A percentile compares a stretch with the other conserved stretches of the same genome.
Conservation (phyloP, 2,113 vertebrate species). For the Pseudolaguvia tuberculata region DNA sequence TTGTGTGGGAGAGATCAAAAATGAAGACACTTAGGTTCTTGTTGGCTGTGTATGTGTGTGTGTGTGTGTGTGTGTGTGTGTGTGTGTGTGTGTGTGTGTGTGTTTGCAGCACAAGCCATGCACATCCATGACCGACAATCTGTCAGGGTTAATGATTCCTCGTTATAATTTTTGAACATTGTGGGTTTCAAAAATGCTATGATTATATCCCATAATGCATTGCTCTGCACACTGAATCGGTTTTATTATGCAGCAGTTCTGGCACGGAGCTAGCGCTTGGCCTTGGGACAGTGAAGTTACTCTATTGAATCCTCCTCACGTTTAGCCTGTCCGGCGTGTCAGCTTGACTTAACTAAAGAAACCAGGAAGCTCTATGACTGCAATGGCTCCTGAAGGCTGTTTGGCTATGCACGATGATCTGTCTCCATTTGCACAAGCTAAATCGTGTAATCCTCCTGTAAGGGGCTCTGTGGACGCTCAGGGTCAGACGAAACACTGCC, state of each 20-base stretch:
- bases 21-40: constrained; percentile 21
- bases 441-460: constrained; percentile 48
- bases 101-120: background rate
- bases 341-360: constrained; percentile 59
- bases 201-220: constrained; percentile 9
- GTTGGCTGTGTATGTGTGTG: constrained; percentile 8
- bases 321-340: constrained; percentile 35
- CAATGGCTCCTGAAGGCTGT: constrained; percentile 45
- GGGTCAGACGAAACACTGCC: constrained; percentile 45
- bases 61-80: constrained; percentile 2
- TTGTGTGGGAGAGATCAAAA: constrained; percentile 38
- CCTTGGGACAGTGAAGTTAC: constrained; percentile 40
- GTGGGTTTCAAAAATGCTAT: background rate
- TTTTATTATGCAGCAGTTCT: constrained; percentile 18
- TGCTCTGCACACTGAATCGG: background rate
- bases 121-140: constrained; percentile 23
- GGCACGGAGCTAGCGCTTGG: constrained; percentile 18
- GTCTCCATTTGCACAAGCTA: constrained; percentile 47
- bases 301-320: constrained; percentile 46
- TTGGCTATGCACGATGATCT: constrained; percentile 48
- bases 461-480: constrained; percentile 40
- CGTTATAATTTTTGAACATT: background rate
- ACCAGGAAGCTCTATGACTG: constrained; percentile 41
- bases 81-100: constrained; percentile 22
- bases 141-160: constrained; percentile 19